Conservation (phyloP, 2,113 vertebrate genomes). For the Podocnemis expansa region DNA sequence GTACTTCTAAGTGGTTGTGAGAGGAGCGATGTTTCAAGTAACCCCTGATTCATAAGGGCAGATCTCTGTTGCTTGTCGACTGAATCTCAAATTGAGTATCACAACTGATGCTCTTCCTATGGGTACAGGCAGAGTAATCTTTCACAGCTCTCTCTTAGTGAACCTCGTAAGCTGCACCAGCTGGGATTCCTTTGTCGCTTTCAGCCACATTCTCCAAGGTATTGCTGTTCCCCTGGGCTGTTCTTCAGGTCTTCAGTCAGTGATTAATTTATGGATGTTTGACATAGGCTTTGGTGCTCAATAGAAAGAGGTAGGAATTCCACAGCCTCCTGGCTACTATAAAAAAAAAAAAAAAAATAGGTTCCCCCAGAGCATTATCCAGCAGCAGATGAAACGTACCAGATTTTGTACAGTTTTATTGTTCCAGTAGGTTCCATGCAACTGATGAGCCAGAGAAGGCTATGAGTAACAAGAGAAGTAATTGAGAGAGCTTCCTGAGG, state of each 20-base stretch:
- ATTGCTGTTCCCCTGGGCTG: background rate
- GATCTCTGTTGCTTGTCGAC: background rate
- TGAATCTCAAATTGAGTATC: accelerated
- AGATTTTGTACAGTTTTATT: background rate
- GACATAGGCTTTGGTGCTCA: background rate
- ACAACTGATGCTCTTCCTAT: background rate
- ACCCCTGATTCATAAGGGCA: background rate
- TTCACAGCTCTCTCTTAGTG: background rate
- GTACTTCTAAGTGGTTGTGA: background rate
- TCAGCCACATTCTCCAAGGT: background rate
- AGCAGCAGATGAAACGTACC: background rate
- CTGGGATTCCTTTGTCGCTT: background rate
- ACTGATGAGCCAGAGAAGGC: background rate
- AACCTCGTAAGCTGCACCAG: background rate
- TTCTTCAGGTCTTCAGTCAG: background rate
- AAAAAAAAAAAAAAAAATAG: no score
- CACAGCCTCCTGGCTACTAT: no score
- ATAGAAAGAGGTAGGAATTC: no score
- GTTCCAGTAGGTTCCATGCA: background rate
- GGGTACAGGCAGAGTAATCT: background rate
- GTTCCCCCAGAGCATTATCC: background rate
- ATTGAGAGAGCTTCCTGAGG: background rate
- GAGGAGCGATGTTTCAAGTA: background rate
- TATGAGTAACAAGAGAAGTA: background rate
- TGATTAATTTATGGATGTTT: background rate